phyloP scores from a whole-genome alignment of 2,888 invertebrate genomes.

The Thyatira batis region DNA sequence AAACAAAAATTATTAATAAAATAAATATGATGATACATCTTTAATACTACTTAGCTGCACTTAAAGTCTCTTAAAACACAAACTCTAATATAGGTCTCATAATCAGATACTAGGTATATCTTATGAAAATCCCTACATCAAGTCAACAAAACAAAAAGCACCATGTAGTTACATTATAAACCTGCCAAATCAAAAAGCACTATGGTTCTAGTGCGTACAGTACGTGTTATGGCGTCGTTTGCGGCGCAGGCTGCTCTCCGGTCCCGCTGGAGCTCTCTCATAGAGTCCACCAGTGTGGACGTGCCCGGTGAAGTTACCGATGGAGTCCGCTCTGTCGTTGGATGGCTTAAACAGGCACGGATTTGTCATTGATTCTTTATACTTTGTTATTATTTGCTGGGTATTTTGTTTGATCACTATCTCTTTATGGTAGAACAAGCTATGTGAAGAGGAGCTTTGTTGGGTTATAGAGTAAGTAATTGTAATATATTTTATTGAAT shows the following conservation, averaged over 20 bases:
- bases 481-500: no score
- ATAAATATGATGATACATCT: neutral
- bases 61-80: neutral
- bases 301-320: conserved; percentile 85
- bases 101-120: no score
- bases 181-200: conserved; percentile 13
- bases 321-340: conserved; percentile 89
- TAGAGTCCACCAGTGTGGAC: conserved; percentile 86
- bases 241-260: conserved; percentile 87
- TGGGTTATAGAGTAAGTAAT: no score
- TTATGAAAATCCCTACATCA: neutral
- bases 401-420: neutral
- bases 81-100: no score
- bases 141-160: neutral
- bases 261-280: conserved; percentile 88
- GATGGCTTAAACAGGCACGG: conserved; percentile 91
- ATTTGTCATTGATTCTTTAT: neutral
- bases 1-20: neutral
- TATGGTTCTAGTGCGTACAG: conserved; percentile 65
- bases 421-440: no score
- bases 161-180: neutral
- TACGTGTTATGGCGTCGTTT: conserved; percentile 84
- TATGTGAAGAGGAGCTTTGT: no score
- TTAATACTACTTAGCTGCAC: neutral
- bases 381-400: no score